These are phyloP conservation scores for Gallinago nigripennis DNA, from an alignment of 2,797 vertebrate genomes.

Conservation along the genomic window DNA sequence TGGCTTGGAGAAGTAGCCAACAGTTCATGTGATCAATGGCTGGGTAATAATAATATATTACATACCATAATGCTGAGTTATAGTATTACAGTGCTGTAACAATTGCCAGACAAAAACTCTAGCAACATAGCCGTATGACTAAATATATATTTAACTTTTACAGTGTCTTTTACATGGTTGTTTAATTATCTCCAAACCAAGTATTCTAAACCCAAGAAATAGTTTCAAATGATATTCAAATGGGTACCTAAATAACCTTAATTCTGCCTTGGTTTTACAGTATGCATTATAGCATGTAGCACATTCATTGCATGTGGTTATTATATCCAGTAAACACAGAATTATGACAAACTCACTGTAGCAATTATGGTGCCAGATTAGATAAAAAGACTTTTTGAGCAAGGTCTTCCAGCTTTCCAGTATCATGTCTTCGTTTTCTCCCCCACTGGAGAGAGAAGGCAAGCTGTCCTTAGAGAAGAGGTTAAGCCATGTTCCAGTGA, in stretches of 20 bases:
- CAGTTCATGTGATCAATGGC: conserved; percentile 42
- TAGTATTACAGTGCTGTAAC: background rate
- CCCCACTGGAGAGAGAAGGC: background rate
- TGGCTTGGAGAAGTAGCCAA: conserved; percentile 3
- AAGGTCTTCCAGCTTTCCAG: conserved; percentile 11
- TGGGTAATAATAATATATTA: conserved; percentile 37
- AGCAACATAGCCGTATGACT: background rate
- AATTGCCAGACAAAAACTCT: conserved; percentile 9
- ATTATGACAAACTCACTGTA: background rate
- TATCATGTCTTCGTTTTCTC: background rate
- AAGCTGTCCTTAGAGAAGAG: conserved; percentile 29
- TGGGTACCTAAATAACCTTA: conserved; percentile 17
- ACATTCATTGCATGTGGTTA: background rate
- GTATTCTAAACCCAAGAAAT: conserved; percentile 1
- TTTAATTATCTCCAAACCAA: conserved; percentile 30
- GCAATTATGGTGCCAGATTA: background rate
- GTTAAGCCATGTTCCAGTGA: conserved; percentile 21
- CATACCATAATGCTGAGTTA: conserved; percentile 39
- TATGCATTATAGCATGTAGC: background rate
- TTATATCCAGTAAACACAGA: conserved; percentile 28
- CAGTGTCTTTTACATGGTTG: background rate
- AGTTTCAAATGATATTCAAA: conserved; percentile 3
- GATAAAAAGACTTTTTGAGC: background rate
- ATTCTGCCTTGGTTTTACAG: conserved; percentile 19
- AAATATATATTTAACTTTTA: conserved; percentile 20